Evolutionary conservation across 2,888 invertebrate genomes (phyloP).

Genomic region (Monopis laevigella): DNA sequence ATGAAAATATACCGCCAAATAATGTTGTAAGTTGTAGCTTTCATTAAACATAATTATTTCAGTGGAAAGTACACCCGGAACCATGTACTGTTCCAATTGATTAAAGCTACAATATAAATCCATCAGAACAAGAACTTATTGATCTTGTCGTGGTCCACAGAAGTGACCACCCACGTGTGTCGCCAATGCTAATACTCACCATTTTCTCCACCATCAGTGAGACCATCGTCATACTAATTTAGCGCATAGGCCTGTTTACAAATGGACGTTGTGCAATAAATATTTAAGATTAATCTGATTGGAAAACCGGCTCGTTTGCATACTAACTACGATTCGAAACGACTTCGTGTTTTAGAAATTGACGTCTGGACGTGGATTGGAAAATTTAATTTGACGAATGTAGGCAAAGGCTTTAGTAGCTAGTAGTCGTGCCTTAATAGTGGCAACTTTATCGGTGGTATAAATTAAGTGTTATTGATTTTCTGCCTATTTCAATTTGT

Average conservation of each 20-base stretch:
- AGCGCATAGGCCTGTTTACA: conserved; percentile 43
- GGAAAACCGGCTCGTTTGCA: conserved; percentile 46
- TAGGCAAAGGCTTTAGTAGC: too few species aligned
- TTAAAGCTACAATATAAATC: too few species aligned
- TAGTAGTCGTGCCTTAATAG: too few species aligned
- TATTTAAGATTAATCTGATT: conserved; percentile 67
- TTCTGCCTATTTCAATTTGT: too few species aligned
- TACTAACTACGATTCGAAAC: conserved; percentile 35
- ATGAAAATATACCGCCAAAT: too few species aligned
- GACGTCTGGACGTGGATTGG: conserved; percentile 8
- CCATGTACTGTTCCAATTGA: too few species aligned
- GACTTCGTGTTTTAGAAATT: conserved; percentile 19
- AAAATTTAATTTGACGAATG: conserved; percentile 6
- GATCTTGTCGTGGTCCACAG: conserved; percentile 54
- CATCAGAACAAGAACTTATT: conserved; percentile 27
- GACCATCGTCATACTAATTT: conserved; percentile 63
- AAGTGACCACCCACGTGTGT: conserved; percentile 56
- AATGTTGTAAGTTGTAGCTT: too few species aligned
- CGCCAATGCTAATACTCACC: conserved; percentile 36
- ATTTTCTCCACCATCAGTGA: conserved; percentile 57
- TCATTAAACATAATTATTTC: too few species aligned
- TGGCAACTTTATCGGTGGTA: too few species aligned
- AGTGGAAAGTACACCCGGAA: too few species aligned
- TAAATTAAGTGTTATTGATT: too few species aligned
- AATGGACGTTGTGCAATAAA: conserved; percentile 61